A percentile compares a stretch with the other conserved stretches of the same genome.
phyloP scores from a whole-genome alignment of 37 sponge, comb jelly and placozoan species.

The Aplysina aerophoba region DNA sequence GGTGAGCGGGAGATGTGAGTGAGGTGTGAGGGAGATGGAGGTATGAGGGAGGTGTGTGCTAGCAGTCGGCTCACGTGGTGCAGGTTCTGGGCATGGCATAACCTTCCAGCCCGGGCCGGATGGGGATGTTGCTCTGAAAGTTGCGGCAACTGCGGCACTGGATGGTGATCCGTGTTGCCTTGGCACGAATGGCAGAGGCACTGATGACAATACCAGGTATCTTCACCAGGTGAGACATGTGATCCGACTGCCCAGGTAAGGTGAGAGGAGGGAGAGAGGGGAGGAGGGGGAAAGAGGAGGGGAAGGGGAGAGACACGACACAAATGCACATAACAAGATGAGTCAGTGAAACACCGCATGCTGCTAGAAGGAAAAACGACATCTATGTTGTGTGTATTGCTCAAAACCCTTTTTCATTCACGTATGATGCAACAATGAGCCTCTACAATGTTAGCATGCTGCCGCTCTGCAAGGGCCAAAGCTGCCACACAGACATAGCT shows the following conservation, averaged over 20 bases:
- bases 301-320: background rate
- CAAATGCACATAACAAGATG: background rate
- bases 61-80: conserved; percentile 56
- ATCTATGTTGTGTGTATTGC: background rate
- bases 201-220: conserved; percentile 96
- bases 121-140: conserved; percentile 71
- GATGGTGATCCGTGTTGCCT: conserved; percentile 94
- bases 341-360: no score
- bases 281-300: background rate
- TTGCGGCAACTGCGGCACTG: conserved; percentile 93
- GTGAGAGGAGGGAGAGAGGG: background rate
- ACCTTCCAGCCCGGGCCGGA: conserved; percentile 95
- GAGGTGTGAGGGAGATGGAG: no score
- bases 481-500: no score
- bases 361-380: background rate
- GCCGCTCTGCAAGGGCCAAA: no score
- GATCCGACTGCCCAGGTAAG: conserved; percentile 87
- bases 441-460: no score
- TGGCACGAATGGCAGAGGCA: conserved; percentile 90
- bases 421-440: background rate
- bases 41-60: no score
- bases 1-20: no score
- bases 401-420: background rate
- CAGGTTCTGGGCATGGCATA: conserved; percentile 92
- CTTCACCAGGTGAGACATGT: conserved; percentile 97